phyloP scores from a whole-genome alignment of 2,888 invertebrate genomes.

The Pediacus dermestoides region DNA sequence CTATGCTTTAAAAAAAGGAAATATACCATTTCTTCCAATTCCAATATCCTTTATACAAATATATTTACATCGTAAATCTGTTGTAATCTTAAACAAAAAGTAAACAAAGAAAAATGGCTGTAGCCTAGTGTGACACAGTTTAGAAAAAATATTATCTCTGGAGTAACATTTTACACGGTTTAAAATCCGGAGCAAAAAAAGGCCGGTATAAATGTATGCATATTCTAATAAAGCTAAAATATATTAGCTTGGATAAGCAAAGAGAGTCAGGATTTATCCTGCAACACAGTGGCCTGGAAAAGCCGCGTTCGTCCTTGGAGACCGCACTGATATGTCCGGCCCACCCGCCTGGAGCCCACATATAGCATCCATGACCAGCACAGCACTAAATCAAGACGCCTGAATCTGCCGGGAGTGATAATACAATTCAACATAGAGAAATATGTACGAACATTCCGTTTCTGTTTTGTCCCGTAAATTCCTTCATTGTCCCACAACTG shows the following conservation, averaged over 20 bases:
- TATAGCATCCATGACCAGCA: conserved; percentile 23
- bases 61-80: too few relatives aligned
- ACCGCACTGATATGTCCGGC: conserved; percentile 25
- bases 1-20: too few relatives aligned
- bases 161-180: conserved; percentile 10
- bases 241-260: conserved; percentile 12
- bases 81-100: too few relatives aligned
- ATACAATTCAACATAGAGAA: conserved; percentile 37
- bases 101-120: too few relatives aligned
- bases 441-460: too few relatives aligned
- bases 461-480: too few relatives aligned
- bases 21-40: too few relatives aligned
- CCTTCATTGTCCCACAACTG: too few relatives aligned
- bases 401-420: conserved; percentile 41
- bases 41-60: too few relatives aligned
- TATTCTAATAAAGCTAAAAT: conserved; percentile 12
- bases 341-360: conserved; percentile 9
- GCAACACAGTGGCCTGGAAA: conserved; percentile 11
- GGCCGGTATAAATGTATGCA: conserved; percentile 11
- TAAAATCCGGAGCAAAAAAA: conserved; percentile 8
- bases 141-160: conserved; percentile 13
- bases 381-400: conserved; percentile 37
- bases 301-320: conserved; percentile 20
- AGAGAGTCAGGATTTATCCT: conserved; percentile 9
- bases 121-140: too few relatives aligned